Conservation (phyloP, 2,888 invertebrate species). For the Podotricha telesiphe region DNA sequence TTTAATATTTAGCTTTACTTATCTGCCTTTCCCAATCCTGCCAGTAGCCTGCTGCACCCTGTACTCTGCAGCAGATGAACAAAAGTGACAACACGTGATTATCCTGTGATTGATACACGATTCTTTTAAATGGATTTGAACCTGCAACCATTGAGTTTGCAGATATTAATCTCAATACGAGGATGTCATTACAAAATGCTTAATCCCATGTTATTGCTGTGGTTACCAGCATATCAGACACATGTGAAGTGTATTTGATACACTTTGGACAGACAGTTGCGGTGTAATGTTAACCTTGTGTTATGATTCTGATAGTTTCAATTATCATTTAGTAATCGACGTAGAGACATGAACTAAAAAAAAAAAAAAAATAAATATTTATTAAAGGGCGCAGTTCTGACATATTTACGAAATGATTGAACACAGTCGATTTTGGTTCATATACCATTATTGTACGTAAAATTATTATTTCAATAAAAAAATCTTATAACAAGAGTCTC, state of each 20-base stretch:
- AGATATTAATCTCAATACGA: background rate
- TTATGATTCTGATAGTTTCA: background rate
- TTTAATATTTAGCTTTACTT: too few relatives aligned
- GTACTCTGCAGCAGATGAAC: too few relatives aligned
- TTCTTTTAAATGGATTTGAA: background rate
- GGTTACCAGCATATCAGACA: background rate
- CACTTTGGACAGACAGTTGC: conserved; percentile 3
- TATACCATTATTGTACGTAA: too few relatives aligned
- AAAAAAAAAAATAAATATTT: background rate
- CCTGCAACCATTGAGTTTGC: background rate
- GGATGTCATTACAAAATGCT: background rate
- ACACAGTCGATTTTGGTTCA: too few relatives aligned
- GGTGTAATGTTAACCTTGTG: background rate
- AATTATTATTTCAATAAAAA: too few relatives aligned
- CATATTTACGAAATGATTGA: too few relatives aligned
- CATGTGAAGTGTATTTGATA: conserved; percentile 5
- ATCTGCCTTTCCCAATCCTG: too few relatives aligned
- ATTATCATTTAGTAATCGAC: background rate
- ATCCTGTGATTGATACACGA: background rate
- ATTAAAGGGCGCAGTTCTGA: too few relatives aligned
- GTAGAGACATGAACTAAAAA: background rate
- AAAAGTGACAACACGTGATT: too few relatives aligned
- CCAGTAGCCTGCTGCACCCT: too few relatives aligned
- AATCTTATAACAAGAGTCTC: too few relatives aligned
- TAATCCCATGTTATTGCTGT: background rate